These are phyloP conservation scores for Melinaea menophilus DNA, from an alignment of 2,888 invertebrate species.

Conservation along the genomic window DNA sequence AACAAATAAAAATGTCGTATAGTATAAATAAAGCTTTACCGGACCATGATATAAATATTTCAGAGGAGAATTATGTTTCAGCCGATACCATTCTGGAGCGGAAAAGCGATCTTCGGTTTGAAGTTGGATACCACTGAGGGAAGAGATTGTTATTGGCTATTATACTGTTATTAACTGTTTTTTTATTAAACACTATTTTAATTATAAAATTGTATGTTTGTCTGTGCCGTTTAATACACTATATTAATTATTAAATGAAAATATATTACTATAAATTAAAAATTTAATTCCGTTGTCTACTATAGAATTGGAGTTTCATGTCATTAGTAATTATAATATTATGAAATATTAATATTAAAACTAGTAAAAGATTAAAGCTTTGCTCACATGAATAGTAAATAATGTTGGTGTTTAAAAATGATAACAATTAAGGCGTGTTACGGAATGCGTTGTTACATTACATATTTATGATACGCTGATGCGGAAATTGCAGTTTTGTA, in stretches of 20 bases:
- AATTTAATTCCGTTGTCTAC: too few species aligned
- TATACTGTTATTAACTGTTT: background rate
- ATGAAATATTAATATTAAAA: background rate
- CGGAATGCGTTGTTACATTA: slow-evolving; percentile 50
- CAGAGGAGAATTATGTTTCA: slow-evolving; percentile 74
- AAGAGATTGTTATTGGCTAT: slow-evolving; percentile 3
- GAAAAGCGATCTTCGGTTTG: slow-evolving; percentile 45
- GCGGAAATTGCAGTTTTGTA: slow-evolving; percentile 76
- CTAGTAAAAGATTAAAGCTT: background rate
- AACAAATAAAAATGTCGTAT: slow-evolving; percentile 18
- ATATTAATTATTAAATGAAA: too few species aligned
- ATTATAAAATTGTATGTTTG: too few species aligned
- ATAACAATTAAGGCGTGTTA: slow-evolving; percentile 23
- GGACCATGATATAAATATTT: slow-evolving; percentile 69
- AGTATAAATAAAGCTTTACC: slow-evolving; percentile 36
- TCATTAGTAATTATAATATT: background rate
- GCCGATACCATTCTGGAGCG: slow-evolving; percentile 59
- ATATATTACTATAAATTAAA: too few species aligned
- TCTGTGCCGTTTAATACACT: too few species aligned
- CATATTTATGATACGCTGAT: slow-evolving; percentile 66
- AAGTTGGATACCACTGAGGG: slow-evolving; percentile 15
- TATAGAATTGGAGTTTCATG: too few species aligned
- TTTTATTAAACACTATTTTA: background rate
- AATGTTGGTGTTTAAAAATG: slow-evolving; percentile 2
- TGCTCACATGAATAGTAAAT: background rate